Evolutionary conservation across 2,888 invertebrate species (phyloP).

Genomic region (Elysia crispata): DNA sequence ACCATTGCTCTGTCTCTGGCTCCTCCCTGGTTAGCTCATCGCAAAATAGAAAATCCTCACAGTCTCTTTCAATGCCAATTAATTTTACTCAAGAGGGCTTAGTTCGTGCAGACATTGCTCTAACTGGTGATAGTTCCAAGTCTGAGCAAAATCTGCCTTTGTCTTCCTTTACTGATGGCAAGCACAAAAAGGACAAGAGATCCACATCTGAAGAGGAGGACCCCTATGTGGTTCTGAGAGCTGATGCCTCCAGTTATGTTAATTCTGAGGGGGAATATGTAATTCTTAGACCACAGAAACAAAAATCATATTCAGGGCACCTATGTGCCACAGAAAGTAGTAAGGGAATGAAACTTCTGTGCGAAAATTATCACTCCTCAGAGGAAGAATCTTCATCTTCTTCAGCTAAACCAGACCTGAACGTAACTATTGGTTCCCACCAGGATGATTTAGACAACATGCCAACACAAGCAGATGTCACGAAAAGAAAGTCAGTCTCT

Average conservation of each 20-base stretch:
- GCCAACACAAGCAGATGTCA: neutral
- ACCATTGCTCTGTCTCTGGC: neutral
- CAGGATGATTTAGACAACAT: constrained; percentile 19
- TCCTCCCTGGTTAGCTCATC: constrained; percentile 22
- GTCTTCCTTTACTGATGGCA: no score
- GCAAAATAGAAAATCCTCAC: neutral
- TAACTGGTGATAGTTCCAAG: neutral
- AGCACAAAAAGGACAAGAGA: neutral
- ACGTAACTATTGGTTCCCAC: neutral
- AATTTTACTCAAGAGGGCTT: neutral
- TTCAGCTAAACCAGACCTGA: neutral
- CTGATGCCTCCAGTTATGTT: constrained; percentile 1
- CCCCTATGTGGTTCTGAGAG: constrained; percentile 13
- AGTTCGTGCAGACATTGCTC: neutral
- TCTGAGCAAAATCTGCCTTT: no score
- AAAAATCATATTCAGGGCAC: no score
- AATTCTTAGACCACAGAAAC: neutral
- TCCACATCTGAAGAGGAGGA: neutral
- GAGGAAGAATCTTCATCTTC: constrained; percentile 6
- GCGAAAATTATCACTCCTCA: constrained; percentile 3
- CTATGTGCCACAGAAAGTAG: neutral
- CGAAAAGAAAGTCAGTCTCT: constrained; percentile 47
- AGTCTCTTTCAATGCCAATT: no score
- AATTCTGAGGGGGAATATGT: constrained; percentile 19
- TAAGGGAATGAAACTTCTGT: constrained; percentile 7